phyloP scores from a whole-genome alignment of 2,797 vertebrate species.

The Macroramphosus scolopax region DNA sequence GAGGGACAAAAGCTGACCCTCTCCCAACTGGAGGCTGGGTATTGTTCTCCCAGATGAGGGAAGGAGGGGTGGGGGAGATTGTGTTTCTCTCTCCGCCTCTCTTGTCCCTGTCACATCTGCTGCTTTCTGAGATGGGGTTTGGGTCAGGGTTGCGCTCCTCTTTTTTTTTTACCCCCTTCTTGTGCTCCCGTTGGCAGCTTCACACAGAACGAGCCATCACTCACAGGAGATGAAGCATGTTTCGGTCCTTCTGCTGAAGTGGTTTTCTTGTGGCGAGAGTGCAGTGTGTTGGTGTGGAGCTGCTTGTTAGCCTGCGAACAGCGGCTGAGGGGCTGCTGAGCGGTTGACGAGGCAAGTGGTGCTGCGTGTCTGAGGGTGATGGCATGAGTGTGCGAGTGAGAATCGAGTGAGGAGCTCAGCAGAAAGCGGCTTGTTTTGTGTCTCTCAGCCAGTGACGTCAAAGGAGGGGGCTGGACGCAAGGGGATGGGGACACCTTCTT shows the following conservation, averaged over 20 bases:
- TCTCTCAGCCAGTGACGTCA: slow-evolving; percentile 78
- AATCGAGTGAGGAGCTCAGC: slow-evolving; percentile 56
- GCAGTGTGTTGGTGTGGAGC: slow-evolving; percentile 11
- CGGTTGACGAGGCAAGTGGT: slow-evolving; percentile 23
- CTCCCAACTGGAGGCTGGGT: slow-evolving; percentile 55
- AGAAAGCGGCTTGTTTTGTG: slow-evolving; percentile 80
- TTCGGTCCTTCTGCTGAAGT: slow-evolving; percentile 20
- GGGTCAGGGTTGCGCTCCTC: not conserved
- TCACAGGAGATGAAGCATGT: slow-evolving; percentile 12
- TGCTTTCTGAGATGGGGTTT: slow-evolving; percentile 42
- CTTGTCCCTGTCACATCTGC: slow-evolving; percentile 68
- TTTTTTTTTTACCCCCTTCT: too few species aligned
- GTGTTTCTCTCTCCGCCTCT: slow-evolving; percentile 44
- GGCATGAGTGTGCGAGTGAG: slow-evolving; percentile 26
- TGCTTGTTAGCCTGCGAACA: not conserved
- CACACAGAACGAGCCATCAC: slow-evolving; percentile 24
- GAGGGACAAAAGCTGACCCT: slow-evolving; percentile 66
- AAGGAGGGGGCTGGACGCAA: slow-evolving; percentile 67
- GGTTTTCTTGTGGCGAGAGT: slow-evolving; percentile 14
- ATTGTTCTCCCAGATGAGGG: slow-evolving; percentile 67
- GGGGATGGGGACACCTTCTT: slow-evolving; percentile 60
- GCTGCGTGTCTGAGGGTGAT: slow-evolving; percentile 38
- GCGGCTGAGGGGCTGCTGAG: slow-evolving; percentile 6
- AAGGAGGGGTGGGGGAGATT: slow-evolving; percentile 43
- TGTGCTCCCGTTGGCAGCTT: slow-evolving; percentile 22